A percentile compares a stretch with the other conserved stretches of the same genome.
Evolutionary conservation across 2,113 vertebrate genomes (phyloP).

Genomic region (Conger conger): DNA sequence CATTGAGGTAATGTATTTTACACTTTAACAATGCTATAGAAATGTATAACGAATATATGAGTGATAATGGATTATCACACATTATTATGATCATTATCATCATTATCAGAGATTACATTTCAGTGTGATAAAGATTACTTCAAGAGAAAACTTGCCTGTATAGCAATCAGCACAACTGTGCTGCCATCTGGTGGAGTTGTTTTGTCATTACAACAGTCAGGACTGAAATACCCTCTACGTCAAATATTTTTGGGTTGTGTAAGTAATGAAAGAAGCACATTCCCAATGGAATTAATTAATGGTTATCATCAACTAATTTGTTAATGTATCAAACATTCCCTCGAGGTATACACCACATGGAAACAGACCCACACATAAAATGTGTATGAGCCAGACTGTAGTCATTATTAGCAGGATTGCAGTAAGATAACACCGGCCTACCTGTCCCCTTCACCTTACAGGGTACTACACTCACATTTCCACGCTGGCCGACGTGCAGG

Average conservation of each 20-base stretch:
- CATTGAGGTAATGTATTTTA: not conserved
- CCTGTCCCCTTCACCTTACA: constrained; percentile 42
- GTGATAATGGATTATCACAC: not conserved
- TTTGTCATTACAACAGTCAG: constrained; percentile 41
- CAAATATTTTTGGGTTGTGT: not conserved
- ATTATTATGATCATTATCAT: not conserved
- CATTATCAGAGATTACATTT: constrained; percentile 20
- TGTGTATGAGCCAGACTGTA: not conserved
- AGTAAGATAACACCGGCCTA: not conserved
- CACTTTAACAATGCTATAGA: not conserved
- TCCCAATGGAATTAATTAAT: not conserved
- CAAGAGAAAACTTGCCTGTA: not conserved
- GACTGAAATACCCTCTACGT: constrained; percentile 13
- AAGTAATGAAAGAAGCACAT: not conserved
- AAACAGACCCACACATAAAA: not conserved
- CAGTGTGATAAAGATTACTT: not conserved
- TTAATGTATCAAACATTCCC: not conserved
- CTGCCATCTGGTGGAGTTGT: constrained; percentile 60
- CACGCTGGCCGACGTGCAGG: constrained; percentile 90
- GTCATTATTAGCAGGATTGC: not conserved
- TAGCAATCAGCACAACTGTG: constrained; percentile 20
- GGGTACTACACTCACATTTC: constrained; percentile 96
- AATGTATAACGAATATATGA: not conserved
- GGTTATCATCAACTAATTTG: not conserved
- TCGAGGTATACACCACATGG: not conserved